Conservation (phyloP, 1,140 invertebrate species). For the Halyomorpha halys region DNA sequence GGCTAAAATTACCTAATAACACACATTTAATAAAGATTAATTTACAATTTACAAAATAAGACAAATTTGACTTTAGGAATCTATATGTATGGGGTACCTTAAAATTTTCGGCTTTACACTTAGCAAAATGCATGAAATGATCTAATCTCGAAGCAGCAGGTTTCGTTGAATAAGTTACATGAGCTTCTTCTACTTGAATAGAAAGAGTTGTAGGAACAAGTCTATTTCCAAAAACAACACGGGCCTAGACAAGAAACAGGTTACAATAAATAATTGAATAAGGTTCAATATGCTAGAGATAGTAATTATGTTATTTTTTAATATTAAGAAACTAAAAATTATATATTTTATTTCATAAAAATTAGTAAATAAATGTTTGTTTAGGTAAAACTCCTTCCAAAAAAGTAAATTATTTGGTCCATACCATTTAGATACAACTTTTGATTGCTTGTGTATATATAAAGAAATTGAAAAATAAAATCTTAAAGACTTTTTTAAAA, state of each 20-base stretch:
- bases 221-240: conserved; percentile 93
- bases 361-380: too few species aligned
- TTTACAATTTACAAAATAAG: background rate
- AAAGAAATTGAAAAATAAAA: too few species aligned
- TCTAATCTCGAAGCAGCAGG: conserved; percentile 85
- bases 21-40: conserved; percentile 11
- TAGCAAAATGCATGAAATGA: conserved; percentile 92
- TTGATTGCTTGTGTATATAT: too few species aligned
- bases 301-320: too few species aligned
- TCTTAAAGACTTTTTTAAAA: too few species aligned
- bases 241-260: conserved; percentile 52
- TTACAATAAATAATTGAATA: too few species aligned
- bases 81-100: conserved; percentile 42
- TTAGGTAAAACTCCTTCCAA: too few species aligned
- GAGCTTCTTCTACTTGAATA: conserved; percentile 86
- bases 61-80: background rate
- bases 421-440: too few species aligned
- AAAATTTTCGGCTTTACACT: conserved; percentile 89
- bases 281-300: too few species aligned
- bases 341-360: too few species aligned
- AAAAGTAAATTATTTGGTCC: too few species aligned
- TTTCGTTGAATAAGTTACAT: conserved; percentile 91
- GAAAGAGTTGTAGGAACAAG: conserved; percentile 86
- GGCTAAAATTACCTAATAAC: conserved; percentile 65
- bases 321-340: too few species aligned